Conservation (phyloP, 2,797 vertebrate species). For the Valencia hispanica region DNA sequence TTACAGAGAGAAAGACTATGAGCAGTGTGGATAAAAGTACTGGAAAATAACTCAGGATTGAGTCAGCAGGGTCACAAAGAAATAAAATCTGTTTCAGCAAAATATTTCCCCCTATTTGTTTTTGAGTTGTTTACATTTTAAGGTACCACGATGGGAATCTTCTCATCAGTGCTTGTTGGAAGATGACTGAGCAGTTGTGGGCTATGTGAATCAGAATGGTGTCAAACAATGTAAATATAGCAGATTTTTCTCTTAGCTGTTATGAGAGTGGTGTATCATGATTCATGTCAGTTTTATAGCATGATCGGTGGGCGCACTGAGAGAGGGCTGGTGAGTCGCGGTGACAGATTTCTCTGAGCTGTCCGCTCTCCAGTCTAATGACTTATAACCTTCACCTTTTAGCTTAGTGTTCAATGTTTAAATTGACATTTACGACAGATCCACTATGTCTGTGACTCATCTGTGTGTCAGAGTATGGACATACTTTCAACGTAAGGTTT, state of each 20-base stretch:
- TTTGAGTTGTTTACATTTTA: neutral
- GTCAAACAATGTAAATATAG: neutral
- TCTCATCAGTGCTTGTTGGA: neutral
- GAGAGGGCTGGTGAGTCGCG: conserved; percentile 21
- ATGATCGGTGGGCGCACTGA: conserved; percentile 23
- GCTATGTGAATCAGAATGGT: neutral
- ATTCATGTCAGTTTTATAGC: conserved; percentile 3
- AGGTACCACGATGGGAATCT: neutral
- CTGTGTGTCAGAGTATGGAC: neutral
- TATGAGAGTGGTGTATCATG: conserved; percentile 21
- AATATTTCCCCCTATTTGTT: neutral
- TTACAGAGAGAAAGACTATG: neutral
- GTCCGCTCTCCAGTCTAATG: conserved; percentile 7
- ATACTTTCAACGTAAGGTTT: conserved; percentile 1
- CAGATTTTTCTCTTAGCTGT: neutral
- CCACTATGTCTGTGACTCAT: conserved; percentile 12
- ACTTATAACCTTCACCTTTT: conserved; percentile 40
- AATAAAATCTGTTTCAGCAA: neutral
- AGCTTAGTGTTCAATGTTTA: conserved; percentile 26
- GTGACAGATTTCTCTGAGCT: conserved; percentile 27
- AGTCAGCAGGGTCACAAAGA: neutral
- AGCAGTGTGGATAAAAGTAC: neutral
- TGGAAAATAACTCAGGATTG: neutral
- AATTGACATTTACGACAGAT: conserved; percentile 15
- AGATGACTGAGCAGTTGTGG: neutral